phyloP scores from a whole-genome alignment of 1,140 invertebrate genomes.

The Octopus sinensis region DNA sequence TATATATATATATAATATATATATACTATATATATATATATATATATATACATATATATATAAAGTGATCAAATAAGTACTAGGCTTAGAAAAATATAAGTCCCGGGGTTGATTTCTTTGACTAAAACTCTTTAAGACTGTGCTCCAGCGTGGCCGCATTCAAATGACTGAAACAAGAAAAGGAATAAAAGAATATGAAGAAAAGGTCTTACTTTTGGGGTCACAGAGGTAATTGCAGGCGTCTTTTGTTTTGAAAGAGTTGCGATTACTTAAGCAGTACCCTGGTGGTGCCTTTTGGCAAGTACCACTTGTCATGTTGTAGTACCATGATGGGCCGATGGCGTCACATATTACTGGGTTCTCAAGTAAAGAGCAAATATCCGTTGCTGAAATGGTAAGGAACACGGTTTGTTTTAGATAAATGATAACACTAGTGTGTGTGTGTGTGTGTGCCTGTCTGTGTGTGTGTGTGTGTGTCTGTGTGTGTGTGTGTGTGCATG shows the following conservation, averaged over 20 bases:
- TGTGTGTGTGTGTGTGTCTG: not conserved
- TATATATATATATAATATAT: no score
- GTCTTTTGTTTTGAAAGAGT: slow-evolving; percentile 29
- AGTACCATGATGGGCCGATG: slow-evolving; percentile 25
- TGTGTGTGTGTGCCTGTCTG: not conserved
- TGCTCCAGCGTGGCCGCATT: no score
- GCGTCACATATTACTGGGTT: not conserved
- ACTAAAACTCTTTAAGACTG: no score
- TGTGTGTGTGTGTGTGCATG: not conserved
- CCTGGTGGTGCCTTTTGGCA: slow-evolving; percentile 38
- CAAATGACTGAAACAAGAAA: no score
- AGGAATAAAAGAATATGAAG: slow-evolving; percentile 11
- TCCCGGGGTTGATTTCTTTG: no score
- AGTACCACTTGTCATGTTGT: slow-evolving; percentile 24
- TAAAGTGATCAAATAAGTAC: no score
- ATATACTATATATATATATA: no score
- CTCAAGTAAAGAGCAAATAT: not conserved
- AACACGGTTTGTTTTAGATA: no score
- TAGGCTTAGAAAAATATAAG: no score
- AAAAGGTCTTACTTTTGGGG: slow-evolving; percentile 40
- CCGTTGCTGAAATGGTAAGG: not conserved
- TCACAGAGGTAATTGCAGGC: slow-evolving; percentile 35
- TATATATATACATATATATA: no score
- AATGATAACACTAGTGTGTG: no score
- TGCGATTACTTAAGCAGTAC: slow-evolving; percentile 39